Evolutionary conservation across 2,113 vertebrate species (phyloP), one percentile per base, ranked within the genome.

Genomic region (Willisornis vidua): DNA sequence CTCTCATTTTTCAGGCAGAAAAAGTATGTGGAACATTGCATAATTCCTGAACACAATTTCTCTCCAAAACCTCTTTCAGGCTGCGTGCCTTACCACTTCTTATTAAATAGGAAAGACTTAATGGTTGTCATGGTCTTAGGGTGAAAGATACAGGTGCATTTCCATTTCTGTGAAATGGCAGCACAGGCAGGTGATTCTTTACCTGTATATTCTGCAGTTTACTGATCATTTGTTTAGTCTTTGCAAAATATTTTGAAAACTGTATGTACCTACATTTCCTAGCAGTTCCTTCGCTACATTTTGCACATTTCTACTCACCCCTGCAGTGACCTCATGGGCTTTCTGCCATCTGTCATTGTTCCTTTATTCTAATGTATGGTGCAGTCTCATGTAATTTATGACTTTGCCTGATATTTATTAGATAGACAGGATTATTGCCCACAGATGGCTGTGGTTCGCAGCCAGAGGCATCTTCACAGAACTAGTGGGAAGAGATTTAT

Each of bases 341-440:
- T 96, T 77, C 72, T 94, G 90, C 94, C 95, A 96, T 95, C 95
- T 96, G 94, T 91, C 95, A 90, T 91, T 91, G 31, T 95, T 93
- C 87, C 51, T 91, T 95, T 93, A 88, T 89, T 94, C 79, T 91
- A 90, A 94, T 71, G 57, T 96, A 76, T 18, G 33, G 66, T 87
- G 81, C 49, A 49, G 52, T 39, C 79, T 61, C 74, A 63, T 3
- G 1, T 81, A 84, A 81, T 95, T 96, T 90, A 93, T 72, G 68
- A 58, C 52, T 91, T 90, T 81, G 57, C 67, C 63, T 93, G 83
- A 87, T 95, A 93, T 90, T 92, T 94, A 88, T 88, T 95, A 90
- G 80, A 90, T 35, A 90, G 87, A 92, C 85, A 62, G 85, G 80
- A 92, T 94, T 95, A 94, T 81, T 94, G 86, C 90, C 76, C 85